Conservation (phyloP, 2,113 vertebrate genomes). For the Lethenteron reissneri region DNA sequence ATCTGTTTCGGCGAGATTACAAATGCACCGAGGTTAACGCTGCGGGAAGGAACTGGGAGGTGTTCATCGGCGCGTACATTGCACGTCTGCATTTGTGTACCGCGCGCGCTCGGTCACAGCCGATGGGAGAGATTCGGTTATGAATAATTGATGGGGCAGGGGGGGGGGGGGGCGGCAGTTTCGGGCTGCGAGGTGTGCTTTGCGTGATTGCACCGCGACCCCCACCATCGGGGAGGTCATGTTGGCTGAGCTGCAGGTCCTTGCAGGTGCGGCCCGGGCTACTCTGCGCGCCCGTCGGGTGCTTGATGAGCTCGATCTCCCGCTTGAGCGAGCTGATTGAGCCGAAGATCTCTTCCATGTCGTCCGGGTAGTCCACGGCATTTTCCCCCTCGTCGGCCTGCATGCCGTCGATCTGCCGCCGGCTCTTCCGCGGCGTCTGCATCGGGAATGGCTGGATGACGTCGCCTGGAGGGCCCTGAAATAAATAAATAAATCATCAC, state of each 20-base stretch:
- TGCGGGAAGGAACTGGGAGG: too few species aligned
- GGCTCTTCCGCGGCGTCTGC: constrained; percentile 22
- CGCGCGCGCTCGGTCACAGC: too few species aligned
- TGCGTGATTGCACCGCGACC: not conserved
- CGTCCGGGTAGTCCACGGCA: constrained; percentile 18
- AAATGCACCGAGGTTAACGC: too few species aligned
- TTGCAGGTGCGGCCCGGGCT: constrained; percentile 53
- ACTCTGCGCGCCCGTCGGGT: constrained; percentile 42
- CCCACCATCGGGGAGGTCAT: constrained; percentile 44
- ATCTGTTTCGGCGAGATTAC: too few species aligned
- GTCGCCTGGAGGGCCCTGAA: constrained; percentile 35
- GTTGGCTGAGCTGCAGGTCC: constrained; percentile 51
- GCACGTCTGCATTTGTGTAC: too few species aligned
- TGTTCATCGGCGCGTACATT: too few species aligned
- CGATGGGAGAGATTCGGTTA: too few species aligned
- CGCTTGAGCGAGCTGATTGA: constrained; percentile 45
- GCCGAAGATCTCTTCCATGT: constrained; percentile 64
- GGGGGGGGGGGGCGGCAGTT: not conserved
- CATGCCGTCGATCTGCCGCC: constrained; percentile 14
- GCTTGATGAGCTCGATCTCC: constrained; percentile 45
- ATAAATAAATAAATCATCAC: not conserved
- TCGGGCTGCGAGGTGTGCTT: too few species aligned
- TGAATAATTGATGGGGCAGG: not conserved
- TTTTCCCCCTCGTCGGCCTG: constrained; percentile 14
- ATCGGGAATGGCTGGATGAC: constrained; percentile 26